Base-by-base conservation (phyloP, 2,888 invertebrate species). In the Cephus sareptanus region DNA sequence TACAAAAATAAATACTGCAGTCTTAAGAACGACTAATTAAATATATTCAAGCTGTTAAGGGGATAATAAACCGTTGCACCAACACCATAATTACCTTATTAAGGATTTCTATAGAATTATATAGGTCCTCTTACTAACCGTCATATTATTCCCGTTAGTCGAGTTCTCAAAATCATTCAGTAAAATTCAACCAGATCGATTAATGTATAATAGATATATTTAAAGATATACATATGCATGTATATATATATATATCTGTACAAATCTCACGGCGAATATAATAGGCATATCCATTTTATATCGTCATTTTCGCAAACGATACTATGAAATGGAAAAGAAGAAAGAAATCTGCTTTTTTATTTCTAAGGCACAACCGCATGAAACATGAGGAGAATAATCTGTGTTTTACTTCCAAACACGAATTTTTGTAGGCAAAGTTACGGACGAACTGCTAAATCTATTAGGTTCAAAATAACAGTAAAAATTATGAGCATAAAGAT, bases 1-100 rank as follows among this genome's bases (percentile, higher is more conserved):
- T 90, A 90, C 89, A 90, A 90, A 89, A 90, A 90, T 89, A 90
- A 91, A 90, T 89, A 90, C 86, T 86, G 87, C 86, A 85, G 83
- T 85, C 84, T 87, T 86, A 84, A 83, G 34, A 86, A 85, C 81
- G 84, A 85, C 79, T 82, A 83, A 84, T 85, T 84, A 87, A 89
- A 87, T 87, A 85, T 86, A 86, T 86, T 85, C 82, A 88, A 88
- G 87, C 86, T 85, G 84, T 87, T 9, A 23, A 56, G 56, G 56
- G 87, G 87, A 87, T 81, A 79, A 84, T 83, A 85, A 85, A 84
- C 82, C 84, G 83, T 85, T 87, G 86, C 86, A 89, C 89, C 89
- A 87, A 88, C 89, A 90, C 88, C 89, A 85, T 83, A 82, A 83
- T 75, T 82, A 84, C 80, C 71, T 82, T 81, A 81, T 79, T 79